These are phyloP conservation scores for Lepus timidus DNA, from an alignment of 2,113 vertebrate genomes.

Conservation along the genomic window DNA sequence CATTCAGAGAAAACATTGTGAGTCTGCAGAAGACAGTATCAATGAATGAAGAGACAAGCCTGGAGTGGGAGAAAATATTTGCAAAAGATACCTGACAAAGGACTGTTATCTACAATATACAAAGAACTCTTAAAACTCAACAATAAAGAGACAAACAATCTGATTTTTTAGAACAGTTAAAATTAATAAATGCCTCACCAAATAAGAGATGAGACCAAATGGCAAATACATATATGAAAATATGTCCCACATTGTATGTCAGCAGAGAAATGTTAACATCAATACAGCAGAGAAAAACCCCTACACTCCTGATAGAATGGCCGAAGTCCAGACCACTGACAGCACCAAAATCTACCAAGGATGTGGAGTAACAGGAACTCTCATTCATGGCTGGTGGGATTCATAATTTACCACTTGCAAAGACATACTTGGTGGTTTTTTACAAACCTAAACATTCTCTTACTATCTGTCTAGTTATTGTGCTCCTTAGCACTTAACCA, in stretches of 20 bases:
- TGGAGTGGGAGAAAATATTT: background rate
- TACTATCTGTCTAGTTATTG: background rate
- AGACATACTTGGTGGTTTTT: background rate
- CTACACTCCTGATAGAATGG: background rate
- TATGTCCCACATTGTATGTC: background rate
- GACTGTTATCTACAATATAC: background rate
- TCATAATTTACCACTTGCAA: background rate
- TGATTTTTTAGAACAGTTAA: background rate
- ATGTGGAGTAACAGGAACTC: background rate
- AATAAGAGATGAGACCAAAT: background rate
- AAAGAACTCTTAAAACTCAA: background rate
- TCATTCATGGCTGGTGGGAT: background rate
- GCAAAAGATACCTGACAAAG: background rate
- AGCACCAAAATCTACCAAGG: background rate
- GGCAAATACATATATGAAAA: background rate
- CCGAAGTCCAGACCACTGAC: too few species aligned
- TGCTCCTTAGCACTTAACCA: background rate
- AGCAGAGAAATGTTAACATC: background rate
- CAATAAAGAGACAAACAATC: background rate
- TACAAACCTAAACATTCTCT: background rate
- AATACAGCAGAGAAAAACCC: background rate
- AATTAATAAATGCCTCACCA: background rate
- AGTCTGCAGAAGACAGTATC: background rate
- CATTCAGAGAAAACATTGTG: background rate
- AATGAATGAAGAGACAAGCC: background rate